Percentiles rank a stretch among this genome's conserved stretches.
These are phyloP conservation scores for Meghimatium bilineatum DNA, from an alignment of 2,888 invertebrate species.

Conservation along the genomic window DNA sequence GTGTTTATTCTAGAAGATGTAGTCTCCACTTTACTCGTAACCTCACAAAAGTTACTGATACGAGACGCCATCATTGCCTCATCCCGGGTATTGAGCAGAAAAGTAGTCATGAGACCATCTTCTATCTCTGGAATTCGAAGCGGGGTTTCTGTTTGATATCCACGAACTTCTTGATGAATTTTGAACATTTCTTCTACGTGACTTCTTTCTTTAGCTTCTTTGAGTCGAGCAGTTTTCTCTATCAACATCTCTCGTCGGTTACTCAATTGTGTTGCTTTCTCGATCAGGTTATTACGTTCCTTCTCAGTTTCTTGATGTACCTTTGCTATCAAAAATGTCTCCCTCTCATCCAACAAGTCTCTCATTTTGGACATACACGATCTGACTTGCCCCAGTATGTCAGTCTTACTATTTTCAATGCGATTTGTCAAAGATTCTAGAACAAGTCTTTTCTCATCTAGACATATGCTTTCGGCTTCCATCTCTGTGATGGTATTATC, in stretches of 20 bases:
- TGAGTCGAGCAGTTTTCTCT: slow-evolving; percentile 48
- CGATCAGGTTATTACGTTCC: slow-evolving; percentile 58
- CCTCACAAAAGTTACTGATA: slow-evolving; percentile 65
- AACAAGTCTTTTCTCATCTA: slow-evolving; percentile 60
- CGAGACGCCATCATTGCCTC: slow-evolving; percentile 57
- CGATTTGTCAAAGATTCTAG: slow-evolving; percentile 58
- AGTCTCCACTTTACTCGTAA: slow-evolving; percentile 59
- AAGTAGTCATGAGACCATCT: slow-evolving; percentile 59
- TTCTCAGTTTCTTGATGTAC: slow-evolving; percentile 57
- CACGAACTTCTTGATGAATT: slow-evolving; percentile 58
- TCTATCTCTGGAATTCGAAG: slow-evolving; percentile 60
- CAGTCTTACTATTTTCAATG: slow-evolving; percentile 54
- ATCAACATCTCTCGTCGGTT: slow-evolving; percentile 28
- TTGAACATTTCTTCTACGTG: slow-evolving; percentile 65
- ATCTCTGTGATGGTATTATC: slow-evolving; percentile 63
- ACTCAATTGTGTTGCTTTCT: slow-evolving; percentile 49
- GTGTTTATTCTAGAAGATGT: slow-evolving; percentile 53
- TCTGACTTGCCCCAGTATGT: slow-evolving; percentile 60
- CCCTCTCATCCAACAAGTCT: slow-evolving; percentile 61
- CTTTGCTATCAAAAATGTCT: slow-evolving; percentile 63
- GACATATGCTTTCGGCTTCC: slow-evolving; percentile 58
- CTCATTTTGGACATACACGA: slow-evolving; percentile 62
- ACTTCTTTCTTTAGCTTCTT: slow-evolving; percentile 57
- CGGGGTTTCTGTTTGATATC: slow-evolving; percentile 59
- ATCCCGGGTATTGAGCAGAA: slow-evolving; percentile 61